Conservation (phyloP, 2,888 invertebrate genomes). For the Drosophila helvetica region DNA sequence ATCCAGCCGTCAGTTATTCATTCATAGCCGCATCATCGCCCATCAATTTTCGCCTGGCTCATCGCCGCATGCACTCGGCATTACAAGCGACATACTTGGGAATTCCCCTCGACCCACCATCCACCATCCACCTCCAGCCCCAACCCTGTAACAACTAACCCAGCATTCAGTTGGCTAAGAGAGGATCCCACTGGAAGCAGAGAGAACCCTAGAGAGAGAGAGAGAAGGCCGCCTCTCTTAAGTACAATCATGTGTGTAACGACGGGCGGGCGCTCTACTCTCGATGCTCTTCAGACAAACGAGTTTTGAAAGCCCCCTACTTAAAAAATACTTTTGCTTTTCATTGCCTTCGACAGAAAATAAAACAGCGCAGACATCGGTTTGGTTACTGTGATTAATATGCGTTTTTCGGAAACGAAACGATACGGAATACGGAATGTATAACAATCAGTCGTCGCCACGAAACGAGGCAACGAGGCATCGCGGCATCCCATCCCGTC, state of each 20-base stretch:
- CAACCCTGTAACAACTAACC: slow-evolving; percentile 39
- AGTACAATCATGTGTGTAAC: slow-evolving; percentile 50
- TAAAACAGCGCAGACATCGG: slow-evolving; percentile 49
- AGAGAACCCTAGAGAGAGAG: slow-evolving; percentile 23
- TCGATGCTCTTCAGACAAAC: slow-evolving; percentile 60
- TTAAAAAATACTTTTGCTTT: slow-evolving; percentile 77
- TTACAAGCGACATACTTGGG: slow-evolving; percentile 57
- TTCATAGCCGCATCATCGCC: slow-evolving; percentile 31
- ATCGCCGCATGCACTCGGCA: slow-evolving; percentile 63
- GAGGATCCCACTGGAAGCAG: slow-evolving; percentile 10
- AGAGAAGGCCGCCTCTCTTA: slow-evolving; percentile 51
- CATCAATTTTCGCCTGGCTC: slow-evolving; percentile 34
- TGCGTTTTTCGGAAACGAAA: slow-evolving; percentile 70
- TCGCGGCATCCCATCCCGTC: slow-evolving; percentile 1
- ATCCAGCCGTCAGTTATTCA: slow-evolving; percentile 27
- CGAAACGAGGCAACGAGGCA: slow-evolving; percentile 30
- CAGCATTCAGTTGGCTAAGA: slow-evolving; percentile 40
- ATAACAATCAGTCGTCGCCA: slow-evolving; percentile 25
- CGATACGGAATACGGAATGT: slow-evolving; percentile 32
- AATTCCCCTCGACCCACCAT: slow-evolving; percentile 2
- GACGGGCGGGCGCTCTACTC: slow-evolving; percentile 31
- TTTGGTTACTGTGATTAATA: slow-evolving; percentile 69
- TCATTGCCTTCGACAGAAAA: slow-evolving; percentile 69
- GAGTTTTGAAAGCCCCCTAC: slow-evolving; percentile 77
- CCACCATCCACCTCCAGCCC: no score